Base-by-base conservation (phyloP, 2,888 invertebrate species). In the Hydrotaea diabolus region DNA sequence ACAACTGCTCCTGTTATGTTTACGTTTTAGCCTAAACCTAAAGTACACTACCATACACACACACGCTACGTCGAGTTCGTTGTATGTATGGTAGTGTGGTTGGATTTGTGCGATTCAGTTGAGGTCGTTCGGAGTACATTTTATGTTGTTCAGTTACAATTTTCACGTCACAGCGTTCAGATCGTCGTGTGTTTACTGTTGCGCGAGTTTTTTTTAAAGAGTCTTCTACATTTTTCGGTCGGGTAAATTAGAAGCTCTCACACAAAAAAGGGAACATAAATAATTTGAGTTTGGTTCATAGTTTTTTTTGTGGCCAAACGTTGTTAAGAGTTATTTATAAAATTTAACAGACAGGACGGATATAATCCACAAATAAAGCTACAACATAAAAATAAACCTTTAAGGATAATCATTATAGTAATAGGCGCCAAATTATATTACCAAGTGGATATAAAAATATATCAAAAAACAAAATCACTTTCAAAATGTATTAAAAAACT, bases 111-210 rank as follows among this genome's bases (percentile, higher is more conserved):
- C 82, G 71, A 84, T 84, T 84, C 75, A 73, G 74, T 84, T 85
- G 83, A 83, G 82, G 83, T 77, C 80, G 85, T 77, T 75, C 49
- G 77, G 75, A 66, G 78, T 71, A 79, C 79, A 79, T 81, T 82
- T 80, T 77, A 82, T 87, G 88, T 88, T 87, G 88, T 88, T 89
- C 88, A 90, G 90, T 90, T 89, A 87, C 87, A 86, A 84, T 86
- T 87, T 87, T 87, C 84, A 86, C 86, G 87, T 86, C 86, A 86
- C 55, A 86, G 83, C 80, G 86, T 87, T 87, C 43, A 86, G 86
- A 85, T 87, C 86, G 85, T 77, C 49, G 86, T 39, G 39, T 86
- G 86, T 86, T 86, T 83, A 83, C 66, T 86, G 87, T 86, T 85
- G 85, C 87, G 87, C 86, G 88, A 46, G 26, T 26, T 85, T 87